These are phyloP conservation scores for Ctenicera cuprea DNA, from an alignment of 2,888 invertebrate species.

Conservation along the genomic window DNA sequence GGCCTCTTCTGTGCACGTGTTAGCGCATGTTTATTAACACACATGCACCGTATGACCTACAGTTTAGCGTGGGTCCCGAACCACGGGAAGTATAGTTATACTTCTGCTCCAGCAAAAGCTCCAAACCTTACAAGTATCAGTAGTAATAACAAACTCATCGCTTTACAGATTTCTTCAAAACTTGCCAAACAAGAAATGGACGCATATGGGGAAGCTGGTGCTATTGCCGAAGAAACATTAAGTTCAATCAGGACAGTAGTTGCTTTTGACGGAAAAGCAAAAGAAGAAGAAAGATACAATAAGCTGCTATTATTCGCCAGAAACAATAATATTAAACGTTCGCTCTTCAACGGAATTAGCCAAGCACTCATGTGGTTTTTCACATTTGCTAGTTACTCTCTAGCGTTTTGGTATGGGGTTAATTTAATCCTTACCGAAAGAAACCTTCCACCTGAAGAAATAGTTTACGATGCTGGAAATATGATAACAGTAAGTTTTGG, in stretches of 20 bases:
- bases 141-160: too few relatives aligned
- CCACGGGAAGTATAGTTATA: too few relatives aligned
- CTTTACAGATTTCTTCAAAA: constrained; percentile 76
- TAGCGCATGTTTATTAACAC: too few relatives aligned
- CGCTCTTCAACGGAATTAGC: constrained; percentile 81
- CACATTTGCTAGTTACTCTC: constrained; percentile 82
- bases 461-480: constrained; percentile 80
- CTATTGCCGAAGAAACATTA: constrained; percentile 86
- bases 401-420: constrained; percentile 89
- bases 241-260: constrained; percentile 85
- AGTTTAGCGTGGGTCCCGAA: too few relatives aligned
- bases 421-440: constrained; percentile 81
- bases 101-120: too few relatives aligned
- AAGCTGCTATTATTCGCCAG: constrained; percentile 77
- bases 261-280: constrained; percentile 85
- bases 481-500: constrained; percentile 79
- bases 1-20: too few relatives aligned
- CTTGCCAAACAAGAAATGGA: constrained; percentile 80
- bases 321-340: constrained; percentile 82
- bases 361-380: constrained; percentile 85
- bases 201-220: constrained; percentile 85
- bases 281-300: constrained; percentile 82
- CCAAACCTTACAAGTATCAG: too few relatives aligned
- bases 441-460: constrained; percentile 61
- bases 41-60: too few relatives aligned